Evolutionary conservation across 2,797 vertebrate genomes (phyloP).

Genomic region (Chrosomus eos): DNA sequence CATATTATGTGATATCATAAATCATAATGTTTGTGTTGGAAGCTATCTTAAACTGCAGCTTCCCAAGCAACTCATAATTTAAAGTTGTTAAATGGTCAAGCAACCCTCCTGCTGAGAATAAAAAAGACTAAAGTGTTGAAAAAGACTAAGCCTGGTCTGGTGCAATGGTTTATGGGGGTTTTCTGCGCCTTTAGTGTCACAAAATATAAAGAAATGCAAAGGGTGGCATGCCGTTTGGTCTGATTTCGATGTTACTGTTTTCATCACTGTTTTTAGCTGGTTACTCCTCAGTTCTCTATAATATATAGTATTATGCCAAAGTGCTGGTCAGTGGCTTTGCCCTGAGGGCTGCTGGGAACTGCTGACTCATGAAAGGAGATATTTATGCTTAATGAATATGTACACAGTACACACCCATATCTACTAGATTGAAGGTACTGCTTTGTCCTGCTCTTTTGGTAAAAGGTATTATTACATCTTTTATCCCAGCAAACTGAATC

Average conservation of each 20-base stretch:
- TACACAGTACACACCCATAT: constrained; percentile 2
- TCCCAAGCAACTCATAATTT: constrained; percentile 1
- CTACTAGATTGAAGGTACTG: constrained; percentile 1
- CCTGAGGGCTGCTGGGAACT: constrained; percentile 5
- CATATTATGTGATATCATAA: constrained; percentile 9
- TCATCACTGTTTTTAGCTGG: not conserved
- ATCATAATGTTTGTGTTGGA: not conserved
- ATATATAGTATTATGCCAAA: constrained; percentile 16
- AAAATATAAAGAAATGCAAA: not conserved
- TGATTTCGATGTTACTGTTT: not conserved
- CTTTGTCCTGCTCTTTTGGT: constrained; percentile 5
- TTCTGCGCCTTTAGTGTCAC: not conserved
- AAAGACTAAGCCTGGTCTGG: not conserved
- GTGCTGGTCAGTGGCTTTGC: not conserved
- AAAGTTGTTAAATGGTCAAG: constrained; percentile 1
- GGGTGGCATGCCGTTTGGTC: not conserved
- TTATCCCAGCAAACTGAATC: not conserved
- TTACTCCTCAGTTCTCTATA: not conserved
- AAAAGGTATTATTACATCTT: not conserved
- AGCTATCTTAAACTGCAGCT: not conserved
- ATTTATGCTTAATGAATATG: constrained; percentile 13
- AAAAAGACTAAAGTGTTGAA: not conserved
- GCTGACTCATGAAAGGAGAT: constrained; percentile 11
- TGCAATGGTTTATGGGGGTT: not conserved
- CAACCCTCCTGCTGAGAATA: not conserved